Conservation (phyloP, 2,797 vertebrate genomes). For the Phaenicophaeus curvirostris region DNA sequence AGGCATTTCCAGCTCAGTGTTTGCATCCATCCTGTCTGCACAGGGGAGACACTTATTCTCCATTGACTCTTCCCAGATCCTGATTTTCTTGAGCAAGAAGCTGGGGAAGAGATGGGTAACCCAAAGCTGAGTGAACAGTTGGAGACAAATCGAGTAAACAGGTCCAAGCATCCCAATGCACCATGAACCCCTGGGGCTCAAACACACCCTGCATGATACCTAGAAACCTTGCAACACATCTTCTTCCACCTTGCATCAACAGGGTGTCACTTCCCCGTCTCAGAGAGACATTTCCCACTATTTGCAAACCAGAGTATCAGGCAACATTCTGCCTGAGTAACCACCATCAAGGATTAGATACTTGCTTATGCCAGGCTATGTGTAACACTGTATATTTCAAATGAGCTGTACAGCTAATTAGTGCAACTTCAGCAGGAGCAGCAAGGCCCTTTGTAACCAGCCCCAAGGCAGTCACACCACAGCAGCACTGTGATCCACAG, state of each 20-base stretch:
- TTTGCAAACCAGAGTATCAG: neutral
- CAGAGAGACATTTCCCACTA: neutral
- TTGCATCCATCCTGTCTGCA: neutral
- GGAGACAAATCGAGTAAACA: neutral
- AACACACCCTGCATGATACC: neutral
- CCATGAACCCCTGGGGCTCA: neutral
- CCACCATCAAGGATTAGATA: conserved; percentile 15
- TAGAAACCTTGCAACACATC: conserved; percentile 15
- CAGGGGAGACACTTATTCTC: neutral
- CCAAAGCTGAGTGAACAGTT: neutral
- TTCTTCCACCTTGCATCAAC: neutral
- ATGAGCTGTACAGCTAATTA: conserved; percentile 16
- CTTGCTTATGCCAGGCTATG: neutral
- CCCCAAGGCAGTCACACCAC: neutral
- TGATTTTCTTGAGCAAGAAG: neutral
- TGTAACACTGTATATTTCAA: neutral
- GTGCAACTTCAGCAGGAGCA: conserved; percentile 47
- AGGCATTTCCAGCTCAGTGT: neutral
- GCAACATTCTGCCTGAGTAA: neutral
- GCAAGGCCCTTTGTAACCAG: neutral
- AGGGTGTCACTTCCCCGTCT: neutral
- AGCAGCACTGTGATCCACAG: neutral
- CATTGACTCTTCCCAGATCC: neutral
- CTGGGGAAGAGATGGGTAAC: neutral
- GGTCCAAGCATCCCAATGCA: neutral